A percentile compares a stretch with the other conserved stretches of the same genome.
Conservation (phyloP, 2,113 vertebrate genomes). For the Thymallus thymallus region DNA sequence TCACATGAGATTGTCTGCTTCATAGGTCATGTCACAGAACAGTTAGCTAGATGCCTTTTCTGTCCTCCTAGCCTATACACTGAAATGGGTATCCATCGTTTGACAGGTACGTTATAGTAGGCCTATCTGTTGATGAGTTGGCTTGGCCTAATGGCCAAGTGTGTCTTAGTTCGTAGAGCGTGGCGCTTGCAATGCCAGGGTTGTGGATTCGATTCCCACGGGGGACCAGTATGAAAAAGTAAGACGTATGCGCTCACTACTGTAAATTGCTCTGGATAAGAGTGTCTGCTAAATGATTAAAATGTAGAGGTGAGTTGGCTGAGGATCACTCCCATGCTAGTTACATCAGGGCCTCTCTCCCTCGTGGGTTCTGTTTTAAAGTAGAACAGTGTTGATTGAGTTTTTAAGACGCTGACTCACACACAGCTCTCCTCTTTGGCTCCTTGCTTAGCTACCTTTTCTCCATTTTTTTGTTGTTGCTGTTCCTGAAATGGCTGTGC, state of each 20-base stretch:
- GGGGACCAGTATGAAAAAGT: too few relatives aligned
- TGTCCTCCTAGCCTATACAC: too few relatives aligned
- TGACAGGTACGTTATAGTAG: too few relatives aligned
- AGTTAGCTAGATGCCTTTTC: too few relatives aligned
- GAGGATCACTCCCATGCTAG: constrained; percentile 34
- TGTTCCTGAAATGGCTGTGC: constrained; percentile 38
- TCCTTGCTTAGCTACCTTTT: not conserved
- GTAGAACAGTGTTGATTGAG: constrained; percentile 1
- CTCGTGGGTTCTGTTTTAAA: constrained; percentile 19
- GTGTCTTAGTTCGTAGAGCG: too few relatives aligned
- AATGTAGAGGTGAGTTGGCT: not conserved
- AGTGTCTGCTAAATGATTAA: too few relatives aligned
- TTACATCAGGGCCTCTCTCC: constrained; percentile 20
- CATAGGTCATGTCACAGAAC: not conserved
- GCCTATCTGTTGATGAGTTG: too few relatives aligned
- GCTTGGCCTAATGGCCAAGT: not conserved
- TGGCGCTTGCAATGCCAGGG: too few relatives aligned
- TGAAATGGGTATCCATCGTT: too few relatives aligned
- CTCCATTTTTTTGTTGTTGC: not conserved
- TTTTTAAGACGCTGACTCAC: not conserved
- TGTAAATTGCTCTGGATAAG: too few relatives aligned
- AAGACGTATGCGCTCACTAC: too few relatives aligned
- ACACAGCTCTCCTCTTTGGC: not conserved
- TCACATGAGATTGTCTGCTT: constrained; percentile 7
- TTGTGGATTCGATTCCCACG: too few relatives aligned